Base-by-base conservation (phyloP, 2,113 vertebrate genomes). In the Origma solitaria region DNA sequence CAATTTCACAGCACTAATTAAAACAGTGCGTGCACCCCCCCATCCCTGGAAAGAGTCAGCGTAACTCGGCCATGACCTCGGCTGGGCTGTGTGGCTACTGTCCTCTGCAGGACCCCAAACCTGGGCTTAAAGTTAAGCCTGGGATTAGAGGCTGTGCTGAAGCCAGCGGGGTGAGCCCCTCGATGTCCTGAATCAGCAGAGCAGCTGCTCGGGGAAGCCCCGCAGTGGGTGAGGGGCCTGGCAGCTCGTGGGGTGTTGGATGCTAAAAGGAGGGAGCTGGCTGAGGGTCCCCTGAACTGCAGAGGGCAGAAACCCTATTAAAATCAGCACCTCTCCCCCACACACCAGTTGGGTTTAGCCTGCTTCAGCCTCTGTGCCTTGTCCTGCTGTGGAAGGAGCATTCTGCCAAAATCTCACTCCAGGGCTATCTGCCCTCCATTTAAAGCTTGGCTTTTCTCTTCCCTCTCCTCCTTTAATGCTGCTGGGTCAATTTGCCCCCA, bases 171-270 rank as follows among this genome's bases (percentile, higher is more conserved):
- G n/a, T 0, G 33, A 84, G 86, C 14, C n/a, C 45, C 50, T 22
- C 0, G 0, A 56, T 40, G 13, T 71, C 82, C 88, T 95, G 91
- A 92, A 9, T 88, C 91, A 95, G 93, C 89, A 82, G 50, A 44
- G 65, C 0, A 6, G 53, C 79, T 49, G 35, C 44, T 13, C 1
- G 5, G 70, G 70, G 75, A 42, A 47, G n/a, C 33, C n/a, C 0
- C 0, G 5, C 68, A 38, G 49, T 0, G 0, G 50, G 3, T 0
- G 1, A 38, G 65, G 37, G 15, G 7, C 56, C 50, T n/a, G 54
- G 42, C 4, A 28, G 76, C 68, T 50, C 6, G 0, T 1, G 9
- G 15, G 38, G 22, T 2, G 8, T 20, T 22, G 44, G 54, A 2
- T 57, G 80, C 73, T 49, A 51, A 62, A 30, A 56, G 62, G 21